Evolutionary conservation across 2,113 vertebrate species (phyloP).

Genomic region (Sakesphorus luctuosus): DNA sequence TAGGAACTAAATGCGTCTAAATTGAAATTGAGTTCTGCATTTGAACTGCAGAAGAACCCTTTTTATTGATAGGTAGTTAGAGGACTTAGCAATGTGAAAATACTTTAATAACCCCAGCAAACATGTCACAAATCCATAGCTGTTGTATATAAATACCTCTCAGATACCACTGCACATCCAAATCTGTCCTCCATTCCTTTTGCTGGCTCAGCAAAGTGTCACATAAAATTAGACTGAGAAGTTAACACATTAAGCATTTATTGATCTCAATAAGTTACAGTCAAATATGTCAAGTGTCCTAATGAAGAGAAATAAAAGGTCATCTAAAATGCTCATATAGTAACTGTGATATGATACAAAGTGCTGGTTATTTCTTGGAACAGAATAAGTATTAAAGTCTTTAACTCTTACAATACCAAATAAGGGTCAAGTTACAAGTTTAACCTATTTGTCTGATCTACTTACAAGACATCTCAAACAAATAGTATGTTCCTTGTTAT

Average conservation of each 20-base stretch:
- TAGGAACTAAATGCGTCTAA: constrained; percentile 6
- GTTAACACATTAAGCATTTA: constrained; percentile 48
- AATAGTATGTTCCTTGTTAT: background rate
- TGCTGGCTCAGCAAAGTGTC: constrained; percentile 33
- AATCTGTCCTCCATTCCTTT: background rate
- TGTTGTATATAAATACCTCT: constrained; percentile 22
- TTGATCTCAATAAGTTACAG: constrained; percentile 37
- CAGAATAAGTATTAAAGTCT: background rate
- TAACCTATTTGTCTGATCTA: background rate
- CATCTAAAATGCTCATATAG: background rate
- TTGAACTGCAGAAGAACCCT: background rate
- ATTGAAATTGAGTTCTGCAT: background rate
- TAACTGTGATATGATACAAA: background rate
- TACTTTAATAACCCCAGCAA: constrained; percentile 1
- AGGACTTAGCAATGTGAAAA: background rate
- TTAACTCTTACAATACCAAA: background rate
- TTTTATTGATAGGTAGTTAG: background rate
- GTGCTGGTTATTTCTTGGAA: background rate
- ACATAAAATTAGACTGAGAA: constrained; percentile 25
- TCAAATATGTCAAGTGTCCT: background rate
- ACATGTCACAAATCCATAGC: background rate
- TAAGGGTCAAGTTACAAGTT: background rate
- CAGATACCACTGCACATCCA: background rate
- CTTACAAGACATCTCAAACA: background rate
- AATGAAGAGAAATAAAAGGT: constrained; percentile 24